Evolutionary conservation across 2,113 vertebrate genomes (phyloP), one percentile per base, ranked within the genome.

Genomic region (Passer montanus): DNA sequence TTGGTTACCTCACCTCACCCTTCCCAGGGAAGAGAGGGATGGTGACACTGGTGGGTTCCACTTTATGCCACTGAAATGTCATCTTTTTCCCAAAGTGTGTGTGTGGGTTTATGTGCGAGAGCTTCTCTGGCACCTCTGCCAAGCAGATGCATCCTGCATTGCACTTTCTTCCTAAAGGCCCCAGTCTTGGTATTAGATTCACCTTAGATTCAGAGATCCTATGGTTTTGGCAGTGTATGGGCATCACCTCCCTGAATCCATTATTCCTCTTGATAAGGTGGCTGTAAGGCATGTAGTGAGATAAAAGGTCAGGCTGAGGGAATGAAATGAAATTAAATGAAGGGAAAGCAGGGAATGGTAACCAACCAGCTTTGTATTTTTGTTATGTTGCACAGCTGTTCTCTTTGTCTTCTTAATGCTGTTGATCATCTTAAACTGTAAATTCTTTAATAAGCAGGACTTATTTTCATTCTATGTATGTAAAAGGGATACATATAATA

Each of bases 351-450:
- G 11, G 26, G 46, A 90, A 74, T 26, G 21, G 13, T 89, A 78
- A 55, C 27, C 1, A 5, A 80, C 6, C 67, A 77, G 53, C 43
- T 85, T 77, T 74, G 59, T 90, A 50, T 56, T 86, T 96, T 89
- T 91, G 35, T 55, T 89, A 63, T 1, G 0, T 84, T 88, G 63
- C 6, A 33, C 73, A 95, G 84, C 68, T 90, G 68, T 83, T 93
- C 52, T 90, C 74, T 94, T 95, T 90, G 67, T 91, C 55, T 91
- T 87, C 30, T 50, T 90, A 62, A 66, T 77, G 67, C 47, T 67
- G 33, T 70, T 88, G 30, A 62, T 80, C 39, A 79, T 88, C 90
- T 64, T 22, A 87, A 78, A 86, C 30, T 63, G 43, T 53, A 93
- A 81, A 86, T 70, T 92, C 35, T 80, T 70, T 69, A 81, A 86